Evolutionary conservation across 2,888 invertebrate genomes (phyloP).

Genomic region (Lutraria lutraria): DNA sequence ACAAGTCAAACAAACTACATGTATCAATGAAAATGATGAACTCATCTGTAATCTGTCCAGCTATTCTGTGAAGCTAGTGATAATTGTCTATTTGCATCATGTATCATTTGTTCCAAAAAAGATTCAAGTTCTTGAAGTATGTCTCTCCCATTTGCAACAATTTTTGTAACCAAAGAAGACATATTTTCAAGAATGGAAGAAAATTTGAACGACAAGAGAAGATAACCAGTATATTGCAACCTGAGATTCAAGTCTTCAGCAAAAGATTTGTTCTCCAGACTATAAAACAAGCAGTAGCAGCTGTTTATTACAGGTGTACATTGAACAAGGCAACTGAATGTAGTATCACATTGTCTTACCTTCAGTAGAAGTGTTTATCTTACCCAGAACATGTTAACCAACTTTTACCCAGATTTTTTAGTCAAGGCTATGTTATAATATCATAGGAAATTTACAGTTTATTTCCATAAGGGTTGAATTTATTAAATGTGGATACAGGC

Average conservation of each 20-base stretch:
- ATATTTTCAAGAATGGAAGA: no score
- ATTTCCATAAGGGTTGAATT: slow-evolving; percentile 1
- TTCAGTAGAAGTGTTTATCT: neutral
- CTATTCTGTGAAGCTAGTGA: no score
- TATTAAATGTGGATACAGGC: neutral
- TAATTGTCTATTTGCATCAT: no score
- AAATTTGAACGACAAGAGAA: no score
- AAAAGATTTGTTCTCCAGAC: neutral
- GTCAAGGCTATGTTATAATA: neutral
- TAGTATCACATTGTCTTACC: neutral
- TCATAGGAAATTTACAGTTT: neutral
- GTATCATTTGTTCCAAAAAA: no score
- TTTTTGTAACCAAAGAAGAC: no score
- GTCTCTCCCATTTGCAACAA: no score
- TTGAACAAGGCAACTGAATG: neutral
- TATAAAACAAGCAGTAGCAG: neutral
- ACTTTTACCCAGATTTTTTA: neutral
- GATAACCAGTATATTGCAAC: no score
- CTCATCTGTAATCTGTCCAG: no score
- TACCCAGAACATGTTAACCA: neutral
- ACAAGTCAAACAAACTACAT: no score
- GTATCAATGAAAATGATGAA: no score
- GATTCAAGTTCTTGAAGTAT: no score
- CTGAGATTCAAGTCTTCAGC: neutral
- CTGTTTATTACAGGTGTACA: neutral